Conservation (phyloP, 2,113 vertebrate species). For the Picathartes gymnocephalus region DNA sequence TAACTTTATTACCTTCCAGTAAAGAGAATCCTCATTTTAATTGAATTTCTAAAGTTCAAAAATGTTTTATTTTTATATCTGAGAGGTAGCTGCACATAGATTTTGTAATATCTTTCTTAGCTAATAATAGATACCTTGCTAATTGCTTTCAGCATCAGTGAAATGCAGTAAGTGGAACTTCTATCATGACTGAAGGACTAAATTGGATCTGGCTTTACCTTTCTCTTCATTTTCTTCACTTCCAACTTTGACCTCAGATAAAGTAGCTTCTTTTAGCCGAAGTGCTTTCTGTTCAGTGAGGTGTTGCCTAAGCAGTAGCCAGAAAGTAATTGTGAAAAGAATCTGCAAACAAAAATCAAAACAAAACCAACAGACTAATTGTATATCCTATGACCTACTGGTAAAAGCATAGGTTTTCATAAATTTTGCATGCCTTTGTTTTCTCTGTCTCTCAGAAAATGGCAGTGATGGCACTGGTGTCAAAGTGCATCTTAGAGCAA, state of each 20-base stretch:
- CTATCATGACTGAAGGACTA: not conserved
- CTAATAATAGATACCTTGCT: not conserved
- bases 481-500: not conserved
- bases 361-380: conserved; percentile 35
- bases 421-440: not conserved
- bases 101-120: not conserved
- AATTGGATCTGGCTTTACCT: conserved; percentile 70
- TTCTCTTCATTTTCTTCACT: conserved; percentile 80
- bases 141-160: not conserved
- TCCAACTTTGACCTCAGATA: conserved; percentile 87
- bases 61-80: not conserved
- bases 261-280: conserved; percentile 76
- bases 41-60: not conserved
- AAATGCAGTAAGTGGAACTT: not conserved
- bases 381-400: not conserved
- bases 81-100: not conserved
- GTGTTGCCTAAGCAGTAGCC: conserved; percentile 93
- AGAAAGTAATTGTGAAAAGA: conserved; percentile 93
- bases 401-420: not conserved
- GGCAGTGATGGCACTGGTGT: not conserved
- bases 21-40: not conserved
- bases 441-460: not conserved
- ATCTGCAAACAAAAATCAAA: conserved; percentile 75
- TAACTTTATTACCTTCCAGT: not conserved
- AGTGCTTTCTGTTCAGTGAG: conserved; percentile 87